These are phyloP conservation scores for Lasius fuliginosus DNA, from an alignment of 2,888 invertebrate species.

Conservation along the genomic window DNA sequence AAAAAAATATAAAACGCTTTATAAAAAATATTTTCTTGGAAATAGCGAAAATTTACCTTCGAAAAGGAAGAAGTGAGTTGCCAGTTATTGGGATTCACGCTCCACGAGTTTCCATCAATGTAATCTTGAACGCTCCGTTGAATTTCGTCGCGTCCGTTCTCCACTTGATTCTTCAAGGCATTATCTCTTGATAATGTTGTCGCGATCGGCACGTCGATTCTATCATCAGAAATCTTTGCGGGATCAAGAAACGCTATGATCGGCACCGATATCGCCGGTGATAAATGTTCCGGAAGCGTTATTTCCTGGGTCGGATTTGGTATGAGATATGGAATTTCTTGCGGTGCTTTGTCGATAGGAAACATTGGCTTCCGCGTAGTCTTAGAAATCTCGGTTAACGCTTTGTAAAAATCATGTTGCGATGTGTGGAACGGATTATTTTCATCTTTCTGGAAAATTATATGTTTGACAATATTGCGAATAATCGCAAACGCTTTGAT, in stretches of 20 bases:
- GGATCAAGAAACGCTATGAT: conserved; percentile 72
- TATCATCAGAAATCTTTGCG: conserved; percentile 48
- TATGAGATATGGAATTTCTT: conserved; percentile 21
- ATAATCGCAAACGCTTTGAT: neutral
- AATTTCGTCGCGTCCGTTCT: conserved; percentile 55
- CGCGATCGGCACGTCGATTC: conserved; percentile 65
- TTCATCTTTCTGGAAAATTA: conserved; percentile 48
- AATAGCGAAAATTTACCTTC: conserved; percentile 58
- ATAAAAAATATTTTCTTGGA: conserved; percentile 1
- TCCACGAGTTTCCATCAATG: conserved; percentile 52
- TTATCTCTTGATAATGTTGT: conserved; percentile 59
- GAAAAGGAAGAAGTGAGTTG: conserved; percentile 22
- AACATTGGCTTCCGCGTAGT: neutral
- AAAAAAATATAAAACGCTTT: conserved; percentile 8
- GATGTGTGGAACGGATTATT: neutral
- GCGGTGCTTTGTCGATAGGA: conserved; percentile 33
- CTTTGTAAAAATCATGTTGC: neutral
- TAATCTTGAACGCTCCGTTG: conserved; percentile 53
- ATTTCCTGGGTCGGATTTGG: conserved; percentile 56
- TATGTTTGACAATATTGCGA: neutral
- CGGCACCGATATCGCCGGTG: conserved; percentile 65
- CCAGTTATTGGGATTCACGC: conserved; percentile 46
- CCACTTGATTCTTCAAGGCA: conserved; percentile 35
- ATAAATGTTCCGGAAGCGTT: conserved; percentile 59
- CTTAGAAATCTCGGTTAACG: neutral